phyloP scores from a whole-genome alignment of 2,797 vertebrate species.

The Huso huso region DNA sequence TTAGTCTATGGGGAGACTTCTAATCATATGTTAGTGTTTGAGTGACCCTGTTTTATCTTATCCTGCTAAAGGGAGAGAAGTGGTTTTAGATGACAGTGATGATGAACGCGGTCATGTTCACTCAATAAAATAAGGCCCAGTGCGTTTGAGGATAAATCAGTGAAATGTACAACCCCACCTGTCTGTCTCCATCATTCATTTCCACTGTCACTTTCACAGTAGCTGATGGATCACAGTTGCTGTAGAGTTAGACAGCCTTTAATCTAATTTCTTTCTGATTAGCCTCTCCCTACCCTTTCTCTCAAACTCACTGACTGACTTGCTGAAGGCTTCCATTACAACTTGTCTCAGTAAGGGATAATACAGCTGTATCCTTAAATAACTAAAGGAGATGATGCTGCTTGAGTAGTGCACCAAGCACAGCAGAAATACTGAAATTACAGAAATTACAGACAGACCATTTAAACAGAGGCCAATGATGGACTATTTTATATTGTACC shows the following conservation, averaged over 20 bases:
- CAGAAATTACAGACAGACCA: no score
- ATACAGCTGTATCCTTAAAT: conserved; percentile 56
- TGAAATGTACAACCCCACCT: conserved; percentile 98
- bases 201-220: conserved; percentile 94
- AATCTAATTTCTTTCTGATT: conserved; percentile 99
- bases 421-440: not conserved
- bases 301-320: conserved; percentile 68
- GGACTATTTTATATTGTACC: no score
- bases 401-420: not conserved
- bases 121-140: conserved; percentile 77
- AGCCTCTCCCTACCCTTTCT: conserved; percentile 87
- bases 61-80: conserved; percentile 68
- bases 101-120: conserved; percentile 89
- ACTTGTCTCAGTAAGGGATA: conserved; percentile 52
- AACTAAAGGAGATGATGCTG: conserved; percentile 18
- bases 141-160: conserved; percentile 92
- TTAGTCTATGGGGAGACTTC: not conserved
- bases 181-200: conserved; percentile 99
- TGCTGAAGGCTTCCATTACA: conserved; percentile 49
- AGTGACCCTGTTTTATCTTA: no score
- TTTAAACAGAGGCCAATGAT: no score
- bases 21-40: conserved; percentile 58
- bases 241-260: conserved; percentile 99
- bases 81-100: conserved; percentile 96
- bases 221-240: conserved; percentile 99